Percentiles rank a stretch among this genome's conserved stretches.
Conservation (phyloP, 2,888 invertebrate genomes). For the Acanthosoma haemorrhoidale region DNA sequence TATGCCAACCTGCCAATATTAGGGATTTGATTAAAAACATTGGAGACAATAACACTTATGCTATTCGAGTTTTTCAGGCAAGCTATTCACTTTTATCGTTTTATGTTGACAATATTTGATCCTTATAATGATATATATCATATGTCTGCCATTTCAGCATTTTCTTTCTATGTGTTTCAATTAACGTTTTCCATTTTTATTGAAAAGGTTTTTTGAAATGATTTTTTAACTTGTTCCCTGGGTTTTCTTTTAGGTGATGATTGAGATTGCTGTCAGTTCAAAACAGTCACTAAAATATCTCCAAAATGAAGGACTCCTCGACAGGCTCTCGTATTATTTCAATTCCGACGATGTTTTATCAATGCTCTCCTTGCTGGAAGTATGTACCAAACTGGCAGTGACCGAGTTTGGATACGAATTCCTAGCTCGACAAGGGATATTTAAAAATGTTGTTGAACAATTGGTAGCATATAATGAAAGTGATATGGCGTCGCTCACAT, state of each 20-base stretch:
- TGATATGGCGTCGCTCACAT: slow-evolving; percentile 55
- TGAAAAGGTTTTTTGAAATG: background rate
- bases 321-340: slow-evolving; percentile 61
- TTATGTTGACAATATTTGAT: background rate
- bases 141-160: background rate
- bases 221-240: slow-evolving; percentile 23
- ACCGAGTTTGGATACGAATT: slow-evolving; percentile 58
- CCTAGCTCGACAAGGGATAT: slow-evolving; percentile 61
- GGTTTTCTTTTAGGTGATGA: slow-evolving; percentile 52
- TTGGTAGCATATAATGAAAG: slow-evolving; percentile 56
- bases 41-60: slow-evolving; percentile 23
- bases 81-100: background rate
- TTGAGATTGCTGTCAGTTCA: slow-evolving; percentile 59
- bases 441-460: slow-evolving; percentile 58
- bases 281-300: slow-evolving; percentile 56
- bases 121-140: too few species aligned
- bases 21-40: slow-evolving; percentile 17
- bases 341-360: slow-evolving; percentile 67
- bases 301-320: slow-evolving; percentile 58
- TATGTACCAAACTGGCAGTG: slow-evolving; percentile 27
- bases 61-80: slow-evolving; percentile 31
- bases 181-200: background rate
- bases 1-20: slow-evolving; percentile 29
- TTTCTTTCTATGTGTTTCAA: background rate
- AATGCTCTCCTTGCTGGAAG: slow-evolving; percentile 61